Evolutionary conservation across 2,797 vertebrate species (phyloP).

Genomic region (Chelon labrosus): DNA sequence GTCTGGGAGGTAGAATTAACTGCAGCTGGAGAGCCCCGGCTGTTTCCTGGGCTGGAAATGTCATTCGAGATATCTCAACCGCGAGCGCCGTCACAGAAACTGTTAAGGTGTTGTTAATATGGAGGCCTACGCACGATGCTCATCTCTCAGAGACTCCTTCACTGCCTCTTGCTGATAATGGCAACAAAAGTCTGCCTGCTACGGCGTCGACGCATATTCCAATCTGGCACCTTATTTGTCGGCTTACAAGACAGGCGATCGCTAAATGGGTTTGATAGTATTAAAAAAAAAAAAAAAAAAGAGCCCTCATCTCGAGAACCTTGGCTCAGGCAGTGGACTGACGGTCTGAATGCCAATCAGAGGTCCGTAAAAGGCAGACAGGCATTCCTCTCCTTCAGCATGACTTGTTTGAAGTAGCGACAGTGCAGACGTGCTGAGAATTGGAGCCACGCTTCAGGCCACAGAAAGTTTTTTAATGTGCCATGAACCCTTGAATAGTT

Average conservation of each 20-base stretch:
- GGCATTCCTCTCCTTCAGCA: constrained; percentile 58
- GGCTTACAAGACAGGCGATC: constrained; percentile 59
- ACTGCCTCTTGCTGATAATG: constrained; percentile 45
- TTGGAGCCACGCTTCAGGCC: constrained; percentile 37
- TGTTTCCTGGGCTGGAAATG: constrained; percentile 6
- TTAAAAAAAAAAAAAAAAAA: neutral
- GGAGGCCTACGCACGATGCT: constrained; percentile 1
- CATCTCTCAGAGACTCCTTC: constrained; percentile 35
- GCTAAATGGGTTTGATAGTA: constrained; percentile 69
- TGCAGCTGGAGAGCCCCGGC: neutral
- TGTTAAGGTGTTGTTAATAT: constrained; percentile 26
- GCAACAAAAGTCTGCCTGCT: constrained; percentile 27
- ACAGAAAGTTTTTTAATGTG: constrained; percentile 55
- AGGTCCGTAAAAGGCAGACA: constrained; percentile 57
- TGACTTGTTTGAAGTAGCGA: constrained; percentile 60
- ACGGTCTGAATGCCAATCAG: constrained; percentile 68
- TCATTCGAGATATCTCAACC: constrained; percentile 16
- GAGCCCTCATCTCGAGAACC: constrained; percentile 60
- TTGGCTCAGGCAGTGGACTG: constrained; percentile 55
- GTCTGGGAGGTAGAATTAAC: neutral
- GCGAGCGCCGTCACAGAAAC: neutral
- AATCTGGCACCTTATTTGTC: constrained; percentile 63
- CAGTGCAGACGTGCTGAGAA: constrained; percentile 62
- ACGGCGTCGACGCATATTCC: constrained; percentile 31
- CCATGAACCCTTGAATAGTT: neutral